Evolutionary conservation across 2,113 vertebrate genomes (phyloP).

Genomic region (Carassius carassius): DNA sequence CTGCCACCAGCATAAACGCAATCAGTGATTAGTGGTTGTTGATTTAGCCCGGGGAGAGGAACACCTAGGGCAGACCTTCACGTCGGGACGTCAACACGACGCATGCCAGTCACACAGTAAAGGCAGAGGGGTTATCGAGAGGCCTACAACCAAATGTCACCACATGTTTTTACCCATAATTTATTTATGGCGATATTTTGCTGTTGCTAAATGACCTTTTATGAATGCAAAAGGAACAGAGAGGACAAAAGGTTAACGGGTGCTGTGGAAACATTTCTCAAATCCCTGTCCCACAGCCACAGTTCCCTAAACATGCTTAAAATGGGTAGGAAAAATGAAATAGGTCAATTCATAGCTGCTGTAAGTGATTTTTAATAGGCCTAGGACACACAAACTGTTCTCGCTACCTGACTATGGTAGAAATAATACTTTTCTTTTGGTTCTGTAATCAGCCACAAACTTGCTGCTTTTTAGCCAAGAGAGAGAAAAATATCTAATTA

Average conservation of each 20-base stretch:
- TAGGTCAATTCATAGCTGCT: background rate
- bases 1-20: constrained; percentile 27
- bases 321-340: background rate
- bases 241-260: constrained; percentile 11
- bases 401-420: background rate
- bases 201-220: constrained; percentile 28
- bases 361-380: background rate
- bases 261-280: background rate
- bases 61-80: background rate
- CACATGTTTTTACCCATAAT: background rate
- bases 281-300: background rate
- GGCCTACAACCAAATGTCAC: constrained; percentile 5
- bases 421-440: background rate
- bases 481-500: background rate
- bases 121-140: constrained; percentile 1
- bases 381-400: background rate
- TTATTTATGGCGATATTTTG: background rate
- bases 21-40: constrained; percentile 21
- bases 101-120: background rate
- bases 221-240: background rate
- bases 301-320: constrained; percentile 4
- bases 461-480: background rate
- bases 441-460: background rate
- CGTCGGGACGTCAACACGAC: background rate
- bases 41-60: constrained; percentile 28